These are phyloP conservation scores for Melanotus villosus DNA, from an alignment of 2,888 invertebrate species.

Conservation along the genomic window DNA sequence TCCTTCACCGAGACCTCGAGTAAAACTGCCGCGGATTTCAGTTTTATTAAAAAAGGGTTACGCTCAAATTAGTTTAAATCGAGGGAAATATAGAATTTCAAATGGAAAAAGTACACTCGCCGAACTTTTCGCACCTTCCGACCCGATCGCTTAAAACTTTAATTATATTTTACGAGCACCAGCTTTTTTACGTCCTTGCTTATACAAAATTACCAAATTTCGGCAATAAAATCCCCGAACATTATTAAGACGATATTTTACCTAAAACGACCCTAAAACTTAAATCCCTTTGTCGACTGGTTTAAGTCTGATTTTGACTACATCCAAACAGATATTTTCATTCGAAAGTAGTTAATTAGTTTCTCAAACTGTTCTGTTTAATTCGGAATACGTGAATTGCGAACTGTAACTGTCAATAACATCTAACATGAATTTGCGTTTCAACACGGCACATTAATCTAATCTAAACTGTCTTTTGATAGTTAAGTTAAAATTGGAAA, in stretches of 20 bases:
- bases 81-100: slow-evolving; percentile 8
- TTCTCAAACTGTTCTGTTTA: too few relatives aligned
- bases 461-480: too few relatives aligned
- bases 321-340: background rate
- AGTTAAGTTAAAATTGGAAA: too few relatives aligned
- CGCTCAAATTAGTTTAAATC: slow-evolving; percentile 33
- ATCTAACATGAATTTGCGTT: too few relatives aligned
- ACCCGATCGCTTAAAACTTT: slow-evolving; percentile 19
- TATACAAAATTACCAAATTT: slow-evolving; percentile 2
- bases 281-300: background rate
- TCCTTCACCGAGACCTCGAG: slow-evolving; percentile 25
- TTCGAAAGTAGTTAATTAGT: too few relatives aligned
- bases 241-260: background rate
- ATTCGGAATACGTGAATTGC: too few relatives aligned
- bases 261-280: background rate
- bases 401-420: too few relatives aligned
- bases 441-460: too few relatives aligned
- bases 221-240: background rate
- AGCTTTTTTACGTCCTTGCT: slow-evolving; percentile 4
- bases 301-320: background rate
- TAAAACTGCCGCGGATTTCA: slow-evolving; percentile 26
- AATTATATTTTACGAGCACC: slow-evolving; percentile 16
- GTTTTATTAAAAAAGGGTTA: slow-evolving; percentile 36
- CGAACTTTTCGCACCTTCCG: slow-evolving; percentile 15
- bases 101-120: slow-evolving; percentile 10